A percentile compares a stretch with the other conserved stretches of the same genome.
Evolutionary conservation across 2,113 vertebrate genomes (phyloP).

Genomic region (Macquaria ambigua): DNA sequence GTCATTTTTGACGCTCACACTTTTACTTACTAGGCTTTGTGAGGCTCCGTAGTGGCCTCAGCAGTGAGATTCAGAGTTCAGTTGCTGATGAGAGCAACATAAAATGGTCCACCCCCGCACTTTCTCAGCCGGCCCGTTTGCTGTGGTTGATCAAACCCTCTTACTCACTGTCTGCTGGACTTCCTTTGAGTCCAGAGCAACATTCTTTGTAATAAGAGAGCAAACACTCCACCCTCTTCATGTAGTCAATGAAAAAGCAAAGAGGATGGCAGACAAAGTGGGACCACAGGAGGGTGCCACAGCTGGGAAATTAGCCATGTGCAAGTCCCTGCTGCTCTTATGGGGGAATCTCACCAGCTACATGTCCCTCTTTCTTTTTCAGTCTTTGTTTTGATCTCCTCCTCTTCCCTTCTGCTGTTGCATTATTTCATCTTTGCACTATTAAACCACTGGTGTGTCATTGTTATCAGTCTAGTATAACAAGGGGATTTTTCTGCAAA

Average conservation of each 20-base stretch:
- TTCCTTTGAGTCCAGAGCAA: slow-evolving; percentile 66
- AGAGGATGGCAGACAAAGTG: slow-evolving; percentile 4
- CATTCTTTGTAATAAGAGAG: slow-evolving; percentile 27
- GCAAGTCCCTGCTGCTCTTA: slow-evolving; percentile 24
- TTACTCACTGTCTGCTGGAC: slow-evolving; percentile 79
- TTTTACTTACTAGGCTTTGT: slow-evolving; percentile 23
- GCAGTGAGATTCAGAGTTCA: slow-evolving; percentile 40
- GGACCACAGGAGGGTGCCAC: slow-evolving; percentile 50
- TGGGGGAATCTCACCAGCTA: slow-evolving; percentile 14
- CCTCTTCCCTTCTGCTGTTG: slow-evolving; percentile 1
- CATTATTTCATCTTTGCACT: slow-evolving; percentile 23
- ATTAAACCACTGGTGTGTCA: slow-evolving; percentile 26
- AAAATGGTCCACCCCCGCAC: slow-evolving; percentile 54
- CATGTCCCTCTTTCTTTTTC: slow-evolving; percentile 19
- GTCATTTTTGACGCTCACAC: slow-evolving; percentile 40
- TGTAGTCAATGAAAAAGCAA: slow-evolving; percentile 25
- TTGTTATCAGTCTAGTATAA: slow-evolving; percentile 29
- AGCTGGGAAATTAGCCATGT: slow-evolving; percentile 45
- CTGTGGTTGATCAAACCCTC: slow-evolving; percentile 61
- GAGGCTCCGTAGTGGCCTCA: slow-evolving; percentile 32
- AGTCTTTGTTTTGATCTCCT: slow-evolving; percentile 31
- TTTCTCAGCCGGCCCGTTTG: slow-evolving; percentile 44
- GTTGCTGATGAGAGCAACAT: slow-evolving; percentile 38
- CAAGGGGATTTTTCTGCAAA: slow-evolving; percentile 27
- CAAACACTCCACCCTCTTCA: slow-evolving; percentile 26